Evolutionary conservation across 2,888 invertebrate species (phyloP).

Genomic region (Sialis lutaria): DNA sequence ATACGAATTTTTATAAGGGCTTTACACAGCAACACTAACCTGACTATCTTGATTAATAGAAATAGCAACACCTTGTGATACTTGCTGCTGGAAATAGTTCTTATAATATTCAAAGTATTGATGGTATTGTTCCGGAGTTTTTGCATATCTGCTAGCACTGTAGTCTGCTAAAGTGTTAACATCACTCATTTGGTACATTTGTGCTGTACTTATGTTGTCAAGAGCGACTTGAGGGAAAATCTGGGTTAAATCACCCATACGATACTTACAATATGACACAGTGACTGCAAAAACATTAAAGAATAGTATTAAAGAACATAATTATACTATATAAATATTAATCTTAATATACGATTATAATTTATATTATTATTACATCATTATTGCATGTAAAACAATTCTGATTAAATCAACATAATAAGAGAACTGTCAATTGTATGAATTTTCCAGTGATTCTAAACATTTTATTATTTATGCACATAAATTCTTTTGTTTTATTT

Average conservation of each 20-base stretch:
- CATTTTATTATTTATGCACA: too few species aligned
- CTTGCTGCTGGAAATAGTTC: constrained; percentile 50
- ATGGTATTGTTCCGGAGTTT: constrained; percentile 48
- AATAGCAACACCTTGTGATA: constrained; percentile 36
- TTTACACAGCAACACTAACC: constrained; percentile 26
- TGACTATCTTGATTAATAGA: constrained; percentile 31
- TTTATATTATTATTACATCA: background rate
- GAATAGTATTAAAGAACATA: background rate
- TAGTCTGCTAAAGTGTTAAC: constrained; percentile 59
- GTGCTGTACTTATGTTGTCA: constrained; percentile 19
- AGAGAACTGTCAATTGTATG: too few species aligned
- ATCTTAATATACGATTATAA: background rate
- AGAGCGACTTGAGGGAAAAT: constrained; percentile 24
- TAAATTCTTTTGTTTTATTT: too few species aligned
- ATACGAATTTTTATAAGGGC: too few species aligned
- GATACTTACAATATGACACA: constrained; percentile 37
- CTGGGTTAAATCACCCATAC: constrained; percentile 26
- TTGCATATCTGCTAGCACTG: constrained; percentile 56
- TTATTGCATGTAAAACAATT: too few species aligned
- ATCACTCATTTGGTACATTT: constrained; percentile 40
- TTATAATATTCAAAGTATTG: constrained; percentile 55
- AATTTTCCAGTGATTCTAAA: too few species aligned
- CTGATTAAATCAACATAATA: too few species aligned
- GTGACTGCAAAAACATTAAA: constrained; percentile 22
- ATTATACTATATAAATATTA: background rate